phyloP scores from a whole-genome alignment of 1,140 invertebrate species.

The Popillia japonica region DNA sequence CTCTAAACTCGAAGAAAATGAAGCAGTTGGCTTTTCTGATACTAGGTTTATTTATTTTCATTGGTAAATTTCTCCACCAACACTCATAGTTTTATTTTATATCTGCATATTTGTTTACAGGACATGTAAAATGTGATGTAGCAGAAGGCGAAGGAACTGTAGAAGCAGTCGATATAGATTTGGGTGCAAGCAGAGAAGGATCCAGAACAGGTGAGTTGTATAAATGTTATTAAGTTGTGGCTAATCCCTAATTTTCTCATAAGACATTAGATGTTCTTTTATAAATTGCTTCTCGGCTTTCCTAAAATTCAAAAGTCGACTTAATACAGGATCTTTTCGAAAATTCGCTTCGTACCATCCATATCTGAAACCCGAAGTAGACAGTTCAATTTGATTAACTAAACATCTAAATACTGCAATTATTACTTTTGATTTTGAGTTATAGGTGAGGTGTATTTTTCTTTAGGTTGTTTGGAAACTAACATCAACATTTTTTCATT shows the following conservation, averaged over 20 bases:
- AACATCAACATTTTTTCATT: slow-evolving; percentile 41
- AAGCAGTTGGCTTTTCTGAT: slow-evolving; percentile 64
- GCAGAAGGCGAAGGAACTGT: slow-evolving; percentile 60
- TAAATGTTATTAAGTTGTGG: too few relatives aligned
- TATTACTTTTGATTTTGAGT: slow-evolving; percentile 60
- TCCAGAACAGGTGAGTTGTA: slow-evolving; percentile 84
- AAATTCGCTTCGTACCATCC: slow-evolving; percentile 56
- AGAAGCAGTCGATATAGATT: slow-evolving; percentile 73
- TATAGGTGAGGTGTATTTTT: slow-evolving; percentile 52
- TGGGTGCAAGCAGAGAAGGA: slow-evolving; percentile 81
- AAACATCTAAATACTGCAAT: not conserved
- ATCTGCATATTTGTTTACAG: slow-evolving; percentile 45
- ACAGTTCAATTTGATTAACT: not conserved
- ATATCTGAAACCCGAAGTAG: slow-evolving; percentile 53
- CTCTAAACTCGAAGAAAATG: slow-evolving; percentile 60
- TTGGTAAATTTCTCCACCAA: slow-evolving; percentile 64
- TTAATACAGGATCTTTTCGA: not conserved
- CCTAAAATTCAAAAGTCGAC: slow-evolving; percentile 52
- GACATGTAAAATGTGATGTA: slow-evolving; percentile 49
- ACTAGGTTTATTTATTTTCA: slow-evolving; percentile 62
- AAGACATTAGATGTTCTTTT: slow-evolving; percentile 59
- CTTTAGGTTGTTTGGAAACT: slow-evolving; percentile 48
- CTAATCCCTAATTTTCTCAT: slow-evolving; percentile 56
- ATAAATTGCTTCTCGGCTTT: slow-evolving; percentile 56
- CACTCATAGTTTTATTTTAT: too few relatives aligned